Evolutionary conservation across 2,888 invertebrate genomes (phyloP).

Genomic region (Galeruca laticollis): DNA sequence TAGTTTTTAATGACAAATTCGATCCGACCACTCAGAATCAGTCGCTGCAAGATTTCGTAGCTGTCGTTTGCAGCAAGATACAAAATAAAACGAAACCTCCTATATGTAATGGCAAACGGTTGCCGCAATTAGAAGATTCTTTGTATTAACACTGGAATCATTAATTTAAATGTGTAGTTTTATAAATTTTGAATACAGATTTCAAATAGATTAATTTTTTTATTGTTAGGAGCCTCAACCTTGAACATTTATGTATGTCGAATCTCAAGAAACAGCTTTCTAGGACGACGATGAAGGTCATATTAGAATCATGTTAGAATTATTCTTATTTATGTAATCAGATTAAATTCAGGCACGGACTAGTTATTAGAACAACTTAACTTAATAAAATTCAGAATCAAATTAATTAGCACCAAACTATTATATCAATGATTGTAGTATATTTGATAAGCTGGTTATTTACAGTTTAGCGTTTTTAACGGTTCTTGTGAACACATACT

Average conservation of each 20-base stretch:
- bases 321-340: too few relatives aligned
- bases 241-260: neutral
- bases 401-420: too few relatives aligned
- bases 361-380: neutral
- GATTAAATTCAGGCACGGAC: neutral
- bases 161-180: neutral
- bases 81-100: conserved; percentile 39
- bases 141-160: neutral
- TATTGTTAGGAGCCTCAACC: neutral
- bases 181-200: too few relatives aligned
- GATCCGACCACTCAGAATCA: conserved; percentile 41
- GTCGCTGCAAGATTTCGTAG: conserved; percentile 49
- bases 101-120: conserved; percentile 39
- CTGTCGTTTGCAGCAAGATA: conserved; percentile 47
- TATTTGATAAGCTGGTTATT: too few relatives aligned
- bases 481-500: too few relatives aligned
- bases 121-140: conserved; percentile 18
- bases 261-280: neutral
- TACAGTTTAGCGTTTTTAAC: too few relatives aligned
- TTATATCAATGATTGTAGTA: too few relatives aligned
- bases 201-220: too few relatives aligned
- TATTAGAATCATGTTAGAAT: too few relatives aligned
- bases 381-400: too few relatives aligned
- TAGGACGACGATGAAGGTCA: too few relatives aligned
- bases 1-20: conserved; percentile 62